These are phyloP conservation scores for Cranoglanis bouderius DNA, from an alignment of 2,113 vertebrate species.

Conservation along the genomic window DNA sequence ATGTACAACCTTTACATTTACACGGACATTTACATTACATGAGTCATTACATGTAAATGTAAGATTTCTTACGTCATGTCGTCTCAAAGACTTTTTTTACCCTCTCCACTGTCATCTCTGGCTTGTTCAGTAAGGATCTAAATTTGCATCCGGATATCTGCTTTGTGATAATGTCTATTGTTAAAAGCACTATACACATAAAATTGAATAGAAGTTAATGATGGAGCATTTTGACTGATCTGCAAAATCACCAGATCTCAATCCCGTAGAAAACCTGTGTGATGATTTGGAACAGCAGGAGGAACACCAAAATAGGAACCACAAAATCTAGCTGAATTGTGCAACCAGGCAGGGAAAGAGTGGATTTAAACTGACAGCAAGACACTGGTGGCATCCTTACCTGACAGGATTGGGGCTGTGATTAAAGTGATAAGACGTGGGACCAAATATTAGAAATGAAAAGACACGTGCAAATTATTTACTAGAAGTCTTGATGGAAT, in stretches of 20 bases:
- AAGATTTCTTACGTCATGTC: neutral
- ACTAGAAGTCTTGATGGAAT: neutral
- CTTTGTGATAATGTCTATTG: neutral
- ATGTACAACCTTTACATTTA: neutral
- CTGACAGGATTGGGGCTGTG: neutral
- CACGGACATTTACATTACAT: neutral
- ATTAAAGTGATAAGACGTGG: neutral
- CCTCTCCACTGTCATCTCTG: neutral
- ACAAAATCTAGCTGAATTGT: neutral
- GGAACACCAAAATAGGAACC: slow-evolving; percentile 15
- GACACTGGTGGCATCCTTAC: neutral
- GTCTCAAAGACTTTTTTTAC: neutral
- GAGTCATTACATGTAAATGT: neutral
- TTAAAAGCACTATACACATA: too few species aligned
- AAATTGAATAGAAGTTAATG: neutral
- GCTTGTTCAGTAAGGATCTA: neutral
- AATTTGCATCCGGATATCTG: neutral
- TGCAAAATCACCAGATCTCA: neutral
- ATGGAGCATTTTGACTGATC: neutral
- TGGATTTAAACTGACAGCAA: neutral
- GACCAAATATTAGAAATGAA: neutral
- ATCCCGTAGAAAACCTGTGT: neutral
- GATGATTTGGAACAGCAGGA: neutral
- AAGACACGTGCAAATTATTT: neutral
- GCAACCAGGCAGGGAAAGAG: neutral